A percentile compares a stretch with the other conserved stretches of the same genome.
Conservation (phyloP, 2,797 vertebrate genomes). For the Petrocephalus sullivani region DNA sequence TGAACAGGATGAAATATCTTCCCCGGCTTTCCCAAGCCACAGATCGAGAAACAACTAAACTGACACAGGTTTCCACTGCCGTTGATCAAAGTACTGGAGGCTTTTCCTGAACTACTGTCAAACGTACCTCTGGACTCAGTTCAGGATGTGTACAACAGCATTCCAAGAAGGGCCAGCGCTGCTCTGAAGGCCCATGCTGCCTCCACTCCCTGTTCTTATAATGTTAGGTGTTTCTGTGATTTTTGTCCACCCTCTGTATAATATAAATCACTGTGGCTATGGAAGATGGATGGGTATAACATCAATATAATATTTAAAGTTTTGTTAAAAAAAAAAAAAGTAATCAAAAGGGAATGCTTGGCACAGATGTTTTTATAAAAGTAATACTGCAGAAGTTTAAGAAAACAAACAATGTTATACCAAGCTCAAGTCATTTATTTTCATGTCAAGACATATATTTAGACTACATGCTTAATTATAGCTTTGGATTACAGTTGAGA, state of each 20-base stretch:
- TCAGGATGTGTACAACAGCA: neutral
- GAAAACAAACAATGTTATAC: constrained; percentile 6
- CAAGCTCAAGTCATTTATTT: neutral
- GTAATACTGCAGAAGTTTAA: neutral
- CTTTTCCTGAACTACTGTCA: neutral
- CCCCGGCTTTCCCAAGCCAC: neutral
- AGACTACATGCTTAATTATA: neutral
- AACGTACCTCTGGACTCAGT: neutral
- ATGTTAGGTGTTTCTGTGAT: neutral
- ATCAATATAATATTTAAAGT: constrained; percentile 3
- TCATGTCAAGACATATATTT: constrained; percentile 8
- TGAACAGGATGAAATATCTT: neutral
- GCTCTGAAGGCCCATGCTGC: neutral
- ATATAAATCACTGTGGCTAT: constrained; percentile 5
- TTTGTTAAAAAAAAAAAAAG: neutral
- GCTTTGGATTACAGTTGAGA: neutral
- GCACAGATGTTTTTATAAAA: neutral
- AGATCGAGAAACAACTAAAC: neutral
- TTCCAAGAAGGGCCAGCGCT: neutral
- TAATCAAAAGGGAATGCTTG: constrained; percentile 4
- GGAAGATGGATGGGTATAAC: constrained; percentile 1
- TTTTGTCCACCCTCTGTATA: neutral
- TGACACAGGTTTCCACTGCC: neutral
- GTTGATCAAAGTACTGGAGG: neutral
- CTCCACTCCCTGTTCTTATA: neutral